A percentile compares a stretch with the other conserved stretches of the same genome.
These are phyloP conservation scores for Orussus abietinus DNA, from an alignment of 1,140 invertebrate genomes.

Conservation along the genomic window DNA sequence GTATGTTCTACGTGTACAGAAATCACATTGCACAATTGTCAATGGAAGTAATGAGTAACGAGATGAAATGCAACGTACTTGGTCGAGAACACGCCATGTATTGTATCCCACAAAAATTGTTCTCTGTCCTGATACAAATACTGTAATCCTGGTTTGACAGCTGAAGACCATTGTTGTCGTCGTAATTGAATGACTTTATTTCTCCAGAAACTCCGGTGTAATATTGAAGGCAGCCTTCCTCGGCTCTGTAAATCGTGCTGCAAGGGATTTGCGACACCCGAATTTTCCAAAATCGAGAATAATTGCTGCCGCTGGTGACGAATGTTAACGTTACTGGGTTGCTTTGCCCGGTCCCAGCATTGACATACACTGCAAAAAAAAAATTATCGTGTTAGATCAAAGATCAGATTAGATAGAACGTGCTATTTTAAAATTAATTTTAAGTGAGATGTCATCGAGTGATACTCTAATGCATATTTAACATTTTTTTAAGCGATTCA, in stretches of 20 bases:
- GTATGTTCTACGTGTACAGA: too few species aligned
- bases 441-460: background rate
- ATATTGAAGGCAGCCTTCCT: slow-evolving; percentile 81
- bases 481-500: slow-evolving; percentile 19
- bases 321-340: slow-evolving; percentile 74
- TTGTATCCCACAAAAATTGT: slow-evolving; percentile 85
- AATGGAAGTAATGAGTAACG: too few species aligned
- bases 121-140: slow-evolving; percentile 77
- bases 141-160: slow-evolving; percentile 86
- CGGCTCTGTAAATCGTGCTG: slow-evolving; percentile 70
- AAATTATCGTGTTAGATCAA: background rate
- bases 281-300: slow-evolving; percentile 75
- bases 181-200: slow-evolving; percentile 80
- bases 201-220: slow-evolving; percentile 75
- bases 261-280: slow-evolving; percentile 75
- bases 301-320: slow-evolving; percentile 71
- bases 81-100: slow-evolving; percentile 71
- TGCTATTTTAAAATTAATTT: slow-evolving; percentile 1
- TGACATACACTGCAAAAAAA: slow-evolving; percentile 70
- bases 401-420: too few species aligned
- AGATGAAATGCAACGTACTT: slow-evolving; percentile 27
- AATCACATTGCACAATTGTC: too few species aligned
- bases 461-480: background rate
- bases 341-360: slow-evolving; percentile 68
- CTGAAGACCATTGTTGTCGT: slow-evolving; percentile 69